Evolutionary conservation across 2,113 vertebrate genomes (phyloP), one percentile per base, ranked within the genome.

Genomic region (Talpa occidentalis): DNA sequence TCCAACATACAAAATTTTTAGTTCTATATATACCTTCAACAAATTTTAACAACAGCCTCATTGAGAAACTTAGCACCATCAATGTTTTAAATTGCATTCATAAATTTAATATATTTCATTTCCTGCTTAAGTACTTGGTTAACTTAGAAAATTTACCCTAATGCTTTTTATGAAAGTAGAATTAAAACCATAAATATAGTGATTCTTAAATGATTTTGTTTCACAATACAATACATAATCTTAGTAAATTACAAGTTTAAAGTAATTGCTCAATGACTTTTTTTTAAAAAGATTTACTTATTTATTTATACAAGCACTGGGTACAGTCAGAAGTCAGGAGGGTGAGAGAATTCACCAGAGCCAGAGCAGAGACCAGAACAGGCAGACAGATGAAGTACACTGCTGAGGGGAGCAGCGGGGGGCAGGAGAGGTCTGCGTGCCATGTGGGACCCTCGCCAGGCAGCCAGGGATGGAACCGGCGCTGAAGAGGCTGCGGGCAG

Each of bases 151-250:
- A 89, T 91, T 35, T 56, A 8, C n/a, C 42, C 40, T 93, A 74
- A 88, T 89, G 40, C 0, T 74, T 95, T 74, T 95, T 91, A 73
- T 74, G 87, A 94, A 96, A 64, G 30, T 14, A 96, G 69, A 87
- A 94, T 91, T 96, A 93, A 96, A 94, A 74, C 70, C 62, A 84
- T 93, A 95, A 94, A 94, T 96, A 93, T 83, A 16, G 22, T 86
- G 32, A 87, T 76, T 77, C 24, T 93, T 95, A 76, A 96, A 83
- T 49, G 56, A 52, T 80, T 95, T 90, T 70, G 40, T 80, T 82
- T 85, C 9, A 19, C 19, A 74, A 44, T 67, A n/a, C 32, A 91
- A 88, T 22, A 73, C 6, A 70, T 52, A 77, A 60, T 86, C 35
- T 87, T 93, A 78, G 52, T 80, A 89, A 91, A 83, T 90, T 92